Evolutionary conservation across 2,888 invertebrate genomes (phyloP), one percentile per base, ranked within the genome.

Genomic region (Lithophane ornitopus): DNA sequence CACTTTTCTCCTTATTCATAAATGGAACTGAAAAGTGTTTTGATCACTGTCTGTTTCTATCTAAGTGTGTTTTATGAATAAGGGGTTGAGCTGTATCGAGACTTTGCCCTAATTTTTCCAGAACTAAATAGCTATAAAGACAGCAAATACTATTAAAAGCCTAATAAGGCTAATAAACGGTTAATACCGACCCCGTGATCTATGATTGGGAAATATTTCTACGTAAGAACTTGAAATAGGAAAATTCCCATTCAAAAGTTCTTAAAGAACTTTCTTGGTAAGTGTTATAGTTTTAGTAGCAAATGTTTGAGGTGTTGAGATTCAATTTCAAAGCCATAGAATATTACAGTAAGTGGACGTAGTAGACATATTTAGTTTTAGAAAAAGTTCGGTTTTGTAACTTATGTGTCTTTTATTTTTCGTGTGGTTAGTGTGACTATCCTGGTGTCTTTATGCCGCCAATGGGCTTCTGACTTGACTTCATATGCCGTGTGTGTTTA

Each of bases 201-300:
- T 56, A 72, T 34, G 12, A 59, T 65, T 86, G 80, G 78, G 75
- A 80, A 78, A 56, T 74, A n/a, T 80, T 70, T 59, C 49, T 54
- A 58, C 12, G 52, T 34, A 65, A 61, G 74, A 72, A 80, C 62
- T 85, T 46, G 58, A 73, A 81, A 74, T 87, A 85, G 85, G 78
- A 77, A 88, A 44, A 52, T 86, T 86, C 80, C 83, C 74, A 82
- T 80, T 81, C 4, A 71, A 52, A 71, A 80, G 87, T 84, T 87
- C 80, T 78, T 56, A 6, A 73, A 78, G 80, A 82, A 82, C 80
- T 82, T 75, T 65, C 59, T 80, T 56, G 49, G 62, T 85, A 71
- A 70, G 80, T 77, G 81, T 81, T 78, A n/a, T 82, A 85, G 74
- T 74, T 54, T 76, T 80, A 80, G 70, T 84, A 80, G 65, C 41